Percentiles rank a stretch among this genome's conserved stretches.
These are phyloP conservation scores for Myotis yumanensis DNA, from an alignment of 2,113 vertebrate species.

Conservation along the genomic window DNA sequence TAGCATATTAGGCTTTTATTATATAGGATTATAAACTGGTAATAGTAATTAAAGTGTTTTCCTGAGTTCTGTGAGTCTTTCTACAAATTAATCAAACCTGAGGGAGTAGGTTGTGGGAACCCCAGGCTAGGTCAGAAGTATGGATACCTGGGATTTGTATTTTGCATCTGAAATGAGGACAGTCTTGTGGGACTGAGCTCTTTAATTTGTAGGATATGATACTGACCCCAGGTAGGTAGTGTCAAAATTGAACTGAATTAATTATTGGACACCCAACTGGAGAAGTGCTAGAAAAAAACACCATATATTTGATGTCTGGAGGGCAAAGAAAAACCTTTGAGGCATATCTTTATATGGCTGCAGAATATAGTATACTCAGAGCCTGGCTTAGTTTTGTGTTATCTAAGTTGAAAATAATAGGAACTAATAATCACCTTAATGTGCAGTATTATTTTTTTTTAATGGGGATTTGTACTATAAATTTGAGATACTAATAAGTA, in stretches of 20 bases:
- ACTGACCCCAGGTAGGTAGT: neutral
- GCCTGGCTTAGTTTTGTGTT: constrained; percentile 39
- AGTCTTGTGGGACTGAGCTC: neutral
- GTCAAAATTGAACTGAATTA: constrained; percentile 9
- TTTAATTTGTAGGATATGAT: neutral
- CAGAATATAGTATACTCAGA: constrained; percentile 38
- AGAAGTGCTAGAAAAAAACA: neutral
- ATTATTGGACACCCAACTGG: neutral
- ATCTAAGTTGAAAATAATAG: neutral
- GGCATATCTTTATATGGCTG: neutral
- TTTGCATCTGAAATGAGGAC: neutral
- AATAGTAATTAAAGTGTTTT: constrained; percentile 4
- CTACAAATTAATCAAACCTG: neutral
- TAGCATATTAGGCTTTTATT: too few relatives aligned
- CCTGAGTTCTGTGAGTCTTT: neutral
- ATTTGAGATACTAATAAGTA: constrained; percentile 55
- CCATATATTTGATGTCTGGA: neutral
- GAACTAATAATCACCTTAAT: neutral
- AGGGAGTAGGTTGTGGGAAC: neutral
- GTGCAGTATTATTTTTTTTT: constrained; percentile 29
- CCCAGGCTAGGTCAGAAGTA: neutral
- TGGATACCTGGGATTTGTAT: neutral
- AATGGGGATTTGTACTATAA: constrained; percentile 9
- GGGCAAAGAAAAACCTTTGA: neutral
- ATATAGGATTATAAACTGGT: neutral